Base-by-base conservation (phyloP, 2,888 invertebrate genomes). In the Drymonia ruficornis region DNA sequence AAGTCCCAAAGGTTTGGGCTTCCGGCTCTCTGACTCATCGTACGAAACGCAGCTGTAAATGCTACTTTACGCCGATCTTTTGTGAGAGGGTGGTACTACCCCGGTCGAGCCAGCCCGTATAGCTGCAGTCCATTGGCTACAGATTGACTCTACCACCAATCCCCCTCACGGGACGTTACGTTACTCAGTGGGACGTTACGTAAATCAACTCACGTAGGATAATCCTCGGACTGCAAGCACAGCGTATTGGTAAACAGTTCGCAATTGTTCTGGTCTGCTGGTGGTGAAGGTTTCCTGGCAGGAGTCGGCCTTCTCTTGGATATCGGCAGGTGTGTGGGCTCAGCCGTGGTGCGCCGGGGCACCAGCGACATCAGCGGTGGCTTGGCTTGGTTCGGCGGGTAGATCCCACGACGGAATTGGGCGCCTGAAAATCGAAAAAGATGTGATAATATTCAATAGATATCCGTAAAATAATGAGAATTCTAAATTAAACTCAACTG, bases 181-280 rank as follows among this genome's bases (percentile, higher is more conserved):
- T n/a, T n/a, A n/a, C n/a, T n/a, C n/a, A n/a, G n/a, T n/a, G n/a
- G n/a, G n/a, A n/a, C n/a, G n/a, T n/a, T n/a, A n/a, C n/a, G n/a
- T n/a, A n/a, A n/a, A 13, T n/a, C 5, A n/a, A 47, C 95, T 94
- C 88, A 96, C 96, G 95, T 94, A 29, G 97, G 97, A 86, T 97
- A 97, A 78, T 96, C 96, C 11, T 94, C 93, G 19, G 95, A 94
- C 61, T 95, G 95, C 50, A 97, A 87, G 77, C 97, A 97, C 70
- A 97, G 89, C 2, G 95, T 95, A 70, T 95, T 95, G 4, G 95
- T 95, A 72, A 96, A 96, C 61, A 95, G 93, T 72, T 95, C 95
- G 74, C 96, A 96, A 50, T 93, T 93, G 70, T 68, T 83, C 53
- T 74, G 87, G 63, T 86, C 87, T 1, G 56, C 59, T 5, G 63